Conservation (phyloP, 2,888 invertebrate species). For the Meganola albula region DNA sequence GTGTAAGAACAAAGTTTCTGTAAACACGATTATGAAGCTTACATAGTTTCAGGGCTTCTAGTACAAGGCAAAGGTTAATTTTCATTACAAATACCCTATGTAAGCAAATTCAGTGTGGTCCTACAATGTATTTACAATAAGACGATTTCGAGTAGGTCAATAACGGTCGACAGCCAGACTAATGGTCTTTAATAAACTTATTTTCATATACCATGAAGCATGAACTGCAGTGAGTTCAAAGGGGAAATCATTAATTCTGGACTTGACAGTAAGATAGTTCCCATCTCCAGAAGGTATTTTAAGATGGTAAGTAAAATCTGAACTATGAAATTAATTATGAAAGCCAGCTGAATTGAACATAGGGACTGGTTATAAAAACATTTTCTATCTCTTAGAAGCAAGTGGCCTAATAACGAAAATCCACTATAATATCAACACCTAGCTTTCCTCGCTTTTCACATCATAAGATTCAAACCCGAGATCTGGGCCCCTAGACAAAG, state of each 20-base stretch:
- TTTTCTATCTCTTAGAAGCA: too few relatives aligned
- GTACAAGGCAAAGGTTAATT: slow-evolving; percentile 46
- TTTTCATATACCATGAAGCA: slow-evolving; percentile 9
- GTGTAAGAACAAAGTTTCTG: slow-evolving; percentile 38
- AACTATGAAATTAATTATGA: too few relatives aligned
- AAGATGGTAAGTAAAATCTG: slow-evolving; percentile 9
- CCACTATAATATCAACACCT: too few relatives aligned
- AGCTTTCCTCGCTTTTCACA: too few relatives aligned
- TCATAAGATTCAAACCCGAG: too few relatives aligned
- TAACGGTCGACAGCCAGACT: slow-evolving; percentile 21
- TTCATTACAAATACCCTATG: slow-evolving; percentile 29
- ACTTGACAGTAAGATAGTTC: neutral
- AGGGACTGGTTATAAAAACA: too few relatives aligned
- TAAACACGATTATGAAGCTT: slow-evolving; percentile 45
- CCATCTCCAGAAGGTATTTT: slow-evolving; percentile 5
- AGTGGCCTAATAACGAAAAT: too few relatives aligned
- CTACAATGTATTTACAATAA: slow-evolving; percentile 20
- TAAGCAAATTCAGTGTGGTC: slow-evolving; percentile 18
- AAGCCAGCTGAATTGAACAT: too few relatives aligned
- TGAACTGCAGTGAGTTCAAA: too few relatives aligned
- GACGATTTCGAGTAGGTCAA: slow-evolving; percentile 25
- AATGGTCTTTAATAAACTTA: slow-evolving; percentile 14
- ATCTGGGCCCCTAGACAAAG: too few relatives aligned
- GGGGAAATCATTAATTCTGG: too few relatives aligned
- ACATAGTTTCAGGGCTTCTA: slow-evolving; percentile 27